Base-by-base conservation (phyloP, 2,113 vertebrate genomes). In the Siniperca chuatsi region DNA sequence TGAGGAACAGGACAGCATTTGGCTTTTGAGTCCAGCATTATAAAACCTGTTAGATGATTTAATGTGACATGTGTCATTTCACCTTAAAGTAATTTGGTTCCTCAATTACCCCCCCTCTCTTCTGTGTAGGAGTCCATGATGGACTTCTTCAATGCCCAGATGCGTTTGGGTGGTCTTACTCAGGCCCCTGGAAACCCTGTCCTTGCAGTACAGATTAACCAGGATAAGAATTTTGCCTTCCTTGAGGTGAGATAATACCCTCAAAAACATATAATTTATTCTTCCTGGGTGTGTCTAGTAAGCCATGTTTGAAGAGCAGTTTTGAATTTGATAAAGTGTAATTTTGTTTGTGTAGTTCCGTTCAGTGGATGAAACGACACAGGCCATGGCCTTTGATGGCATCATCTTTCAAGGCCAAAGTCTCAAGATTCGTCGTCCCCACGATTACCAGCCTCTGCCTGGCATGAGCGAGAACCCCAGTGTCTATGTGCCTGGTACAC, bases 381-480 rank as follows among this genome's bases (percentile, higher is more conserved):
- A 98, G 93, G 97, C 97, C 20, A 98, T 98, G 97, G 97, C 97
- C 18, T 98, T 98, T 75, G 97, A 98, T 79, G 97, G 97, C 77
- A 98, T 98, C 84, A 98, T 98, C 93, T 98, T 98, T 94, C 97
- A 98, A 93, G 97, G 97, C 79, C 97, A 98, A 92, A 98, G 97
- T 6, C 95, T 98, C 29, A 98, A 98, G 95, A 98, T 98, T 82
- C 96, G 97, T 42, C 96, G 97, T 87, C 97, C 97, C 8, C 97
- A 98, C 0, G 97, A 98, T 92, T 98, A 98, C 92, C 97, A 98
- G 92, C 97, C 97, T 0, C 92, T 98, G 81, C 97, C 97, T 3
- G 97, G 97, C 93, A 98, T 98, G 97, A 98, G 97, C 10, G 97
- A 98, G 93, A 98, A 97, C 50, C 97, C 97, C 48, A 98, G 97